Evolutionary conservation across 2,888 invertebrate species (phyloP), one percentile per base, ranked within the genome.

Genomic region (Apeira syringaria): DNA sequence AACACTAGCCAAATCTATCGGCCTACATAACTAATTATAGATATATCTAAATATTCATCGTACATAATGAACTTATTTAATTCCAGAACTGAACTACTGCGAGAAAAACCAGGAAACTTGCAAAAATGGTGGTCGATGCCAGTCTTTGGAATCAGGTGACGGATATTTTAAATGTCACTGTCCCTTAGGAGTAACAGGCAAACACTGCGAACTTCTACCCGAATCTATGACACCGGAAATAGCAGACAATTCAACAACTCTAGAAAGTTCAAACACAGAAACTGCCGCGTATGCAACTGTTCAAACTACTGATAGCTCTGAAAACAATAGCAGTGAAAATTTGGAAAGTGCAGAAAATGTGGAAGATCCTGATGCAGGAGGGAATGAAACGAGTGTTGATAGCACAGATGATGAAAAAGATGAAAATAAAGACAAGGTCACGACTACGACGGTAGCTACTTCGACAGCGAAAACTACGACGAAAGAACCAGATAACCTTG

Each of bases 121-220:
- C 68, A 91, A 93, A 73, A 97, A 98, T 73, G 94, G 93, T 2
- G 96, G 95, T 0, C 94, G 93, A 62, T 98, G 98, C 74, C 91
- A 94, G 38, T 96, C 96, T 30, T 68, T 95, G 46, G 93, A 94
- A 20, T 92, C 94, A 42, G 93, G 94, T 36, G 96, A 97, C 36
- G 97, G 96, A 1, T 85, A 88, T 70, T 97, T 92, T 81, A 92
- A 93, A 44, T 97, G 97, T 70, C 82, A 94, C 38, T 97, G 97
- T 66, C 92, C 94, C 0, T 88, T 94, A 17, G 96, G 95, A 22
- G 93, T 92, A 65, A 91, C 92, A 42, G 97, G 97, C n/a, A 92
- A 92, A 46, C 91, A 93, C 51, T 97, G 96, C 65, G 96, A 96
- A 80, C 91, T 92, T 24, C 58, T 86, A 1, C 86, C 88, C 0